A percentile compares a stretch with the other conserved stretches of the same genome.
phyloP scores from a whole-genome alignment of 2,113 vertebrate genomes.

The Protobothrops flavoviridis region DNA sequence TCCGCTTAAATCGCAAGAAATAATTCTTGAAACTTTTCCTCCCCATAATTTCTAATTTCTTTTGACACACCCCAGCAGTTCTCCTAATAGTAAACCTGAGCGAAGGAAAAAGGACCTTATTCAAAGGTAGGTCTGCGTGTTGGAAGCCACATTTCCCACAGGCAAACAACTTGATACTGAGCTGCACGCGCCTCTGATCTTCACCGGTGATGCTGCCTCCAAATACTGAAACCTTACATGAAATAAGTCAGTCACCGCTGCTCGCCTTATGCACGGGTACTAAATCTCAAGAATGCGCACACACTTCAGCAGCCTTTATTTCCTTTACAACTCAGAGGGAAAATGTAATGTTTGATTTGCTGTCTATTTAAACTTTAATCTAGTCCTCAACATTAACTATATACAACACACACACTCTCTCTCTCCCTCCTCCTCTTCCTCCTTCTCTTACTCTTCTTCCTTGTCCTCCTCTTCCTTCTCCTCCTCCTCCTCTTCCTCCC shows the following conservation, averaged over 20 bases:
- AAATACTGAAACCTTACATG: constrained; percentile 5
- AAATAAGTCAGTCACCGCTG: background rate
- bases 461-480: background rate
- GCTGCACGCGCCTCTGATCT: background rate
- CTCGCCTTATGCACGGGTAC: background rate
- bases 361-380: constrained; percentile 35
- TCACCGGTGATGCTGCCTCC: background rate
- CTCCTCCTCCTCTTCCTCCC: background rate
- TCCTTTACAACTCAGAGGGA: constrained; percentile 20
- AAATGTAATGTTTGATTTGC: constrained; percentile 34
- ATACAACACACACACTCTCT: background rate
- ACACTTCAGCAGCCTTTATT: background rate
- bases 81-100: background rate
- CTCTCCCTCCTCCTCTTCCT: background rate
- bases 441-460: background rate
- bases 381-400: constrained; percentile 1
- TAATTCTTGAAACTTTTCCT: background rate
- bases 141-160: background rate
- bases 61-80: background rate
- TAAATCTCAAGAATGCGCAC: constrained; percentile 10
- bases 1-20: background rate
- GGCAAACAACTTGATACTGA: constrained; percentile 21
- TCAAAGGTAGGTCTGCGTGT: background rate
- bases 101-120: background rate
- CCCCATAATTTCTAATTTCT: too few relatives aligned